phyloP scores from a whole-genome alignment of 2,888 invertebrate genomes.

The Teleogryllus oceanicus region DNA sequence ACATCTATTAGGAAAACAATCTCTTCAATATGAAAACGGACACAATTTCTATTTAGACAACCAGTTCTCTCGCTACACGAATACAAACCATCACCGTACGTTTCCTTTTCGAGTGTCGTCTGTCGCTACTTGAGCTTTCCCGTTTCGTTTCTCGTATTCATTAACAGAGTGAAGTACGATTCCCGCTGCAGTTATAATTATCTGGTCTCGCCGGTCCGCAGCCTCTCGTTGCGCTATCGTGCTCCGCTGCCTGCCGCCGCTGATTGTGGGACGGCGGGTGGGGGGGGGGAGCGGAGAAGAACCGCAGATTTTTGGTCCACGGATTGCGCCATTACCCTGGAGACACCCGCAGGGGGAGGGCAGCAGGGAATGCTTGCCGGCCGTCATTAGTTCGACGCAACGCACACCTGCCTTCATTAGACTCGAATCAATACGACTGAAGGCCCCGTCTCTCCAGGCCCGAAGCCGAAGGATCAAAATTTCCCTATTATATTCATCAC shows the following conservation, averaged over 20 bases:
- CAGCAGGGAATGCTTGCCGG: not conserved
- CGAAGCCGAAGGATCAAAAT: not conserved
- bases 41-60: no score
- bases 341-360: not conserved
- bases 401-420: conserved; percentile 6
- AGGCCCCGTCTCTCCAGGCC: not conserved
- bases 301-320: not conserved
- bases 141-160: not conserved
- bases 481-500: not conserved
- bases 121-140: no score
- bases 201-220: not conserved
- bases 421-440: conserved; percentile 11
- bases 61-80: no score
- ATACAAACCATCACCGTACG: no score
- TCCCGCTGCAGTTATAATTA: not conserved
- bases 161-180: conserved; percentile 1
- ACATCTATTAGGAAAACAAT: no score
- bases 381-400: not conserved
- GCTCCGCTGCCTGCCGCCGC: not conserved
- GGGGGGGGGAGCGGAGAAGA: no score
- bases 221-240: not conserved
- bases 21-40: no score
- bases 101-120: no score
- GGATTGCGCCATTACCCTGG: not conserved
- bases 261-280: not conserved